These are phyloP conservation scores for Cetoscarus ocellatus DNA, from an alignment of 2,797 vertebrate species.

Conservation along the genomic window DNA sequence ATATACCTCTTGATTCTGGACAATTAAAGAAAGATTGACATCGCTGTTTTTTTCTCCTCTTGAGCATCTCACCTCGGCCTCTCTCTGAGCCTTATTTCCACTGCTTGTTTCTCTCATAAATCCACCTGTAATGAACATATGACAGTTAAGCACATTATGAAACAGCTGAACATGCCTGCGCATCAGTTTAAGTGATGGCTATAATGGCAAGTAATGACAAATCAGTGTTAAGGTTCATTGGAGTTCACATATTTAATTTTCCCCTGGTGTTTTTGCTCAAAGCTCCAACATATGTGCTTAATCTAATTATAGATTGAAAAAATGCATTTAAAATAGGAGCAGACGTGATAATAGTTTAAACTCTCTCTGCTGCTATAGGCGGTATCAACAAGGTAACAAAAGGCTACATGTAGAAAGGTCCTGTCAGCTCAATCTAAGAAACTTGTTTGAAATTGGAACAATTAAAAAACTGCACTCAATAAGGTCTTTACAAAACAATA, in stretches of 20 bases:
- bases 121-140: constrained; percentile 61
- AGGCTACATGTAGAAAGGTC: no score
- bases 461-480: no score
- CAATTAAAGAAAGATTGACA: constrained; percentile 63
- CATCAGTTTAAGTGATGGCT: constrained; percentile 42
- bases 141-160: constrained; percentile 46
- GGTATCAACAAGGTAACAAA: no score
- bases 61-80: constrained; percentile 32
- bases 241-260: neutral
- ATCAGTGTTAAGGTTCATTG: constrained; percentile 21
- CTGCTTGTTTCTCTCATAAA: constrained; percentile 45
- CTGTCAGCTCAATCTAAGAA: no score
- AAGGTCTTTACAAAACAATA: no score
- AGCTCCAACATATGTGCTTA: no score
- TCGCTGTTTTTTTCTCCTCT: constrained; percentile 33
- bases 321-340: no score
- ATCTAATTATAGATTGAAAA: no score
- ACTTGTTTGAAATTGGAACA: no score
- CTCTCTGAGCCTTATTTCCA: constrained; percentile 34
- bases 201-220: constrained; percentile 55
- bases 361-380: no score
- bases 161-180: constrained; percentile 41
- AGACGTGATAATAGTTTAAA: no score
- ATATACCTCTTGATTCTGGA: constrained; percentile 33
- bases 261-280: neutral